Percentiles rank a stretch among this genome's conserved stretches.
phyloP scores from a whole-genome alignment of 2,113 vertebrate species.

The Eolophus roseicapilla region DNA sequence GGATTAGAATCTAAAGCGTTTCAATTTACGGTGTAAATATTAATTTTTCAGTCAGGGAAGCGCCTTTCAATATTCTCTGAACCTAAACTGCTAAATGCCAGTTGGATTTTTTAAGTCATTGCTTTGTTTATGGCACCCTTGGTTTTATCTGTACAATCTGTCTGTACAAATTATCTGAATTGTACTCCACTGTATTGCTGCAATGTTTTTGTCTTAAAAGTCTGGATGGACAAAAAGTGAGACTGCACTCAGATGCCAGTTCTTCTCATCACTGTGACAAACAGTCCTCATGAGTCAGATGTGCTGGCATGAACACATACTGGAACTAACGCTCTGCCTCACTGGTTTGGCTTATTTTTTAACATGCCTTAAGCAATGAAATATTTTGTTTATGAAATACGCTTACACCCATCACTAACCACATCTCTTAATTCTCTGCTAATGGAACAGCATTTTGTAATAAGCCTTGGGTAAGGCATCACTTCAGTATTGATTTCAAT shows the following conservation, averaged over 20 bases:
- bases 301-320: not conserved
- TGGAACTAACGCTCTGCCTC: not conserved
- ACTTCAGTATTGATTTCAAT: not conserved
- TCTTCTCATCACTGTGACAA: not conserved
- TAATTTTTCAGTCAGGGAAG: not conserved
- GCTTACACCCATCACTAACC: not conserved
- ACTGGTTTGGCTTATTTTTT: not conserved
- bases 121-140: not conserved
- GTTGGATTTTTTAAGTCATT: not conserved
- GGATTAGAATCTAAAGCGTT: not conserved
- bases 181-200: not conserved
- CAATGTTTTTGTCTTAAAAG: not conserved
- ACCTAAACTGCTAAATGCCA: not conserved
- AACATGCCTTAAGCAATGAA: not conserved
- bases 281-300: not conserved
- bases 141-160: not conserved
- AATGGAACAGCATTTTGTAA: not conserved
- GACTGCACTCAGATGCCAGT: not conserved
- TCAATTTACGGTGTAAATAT: rapidly evolving
- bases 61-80: not conserved
- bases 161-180: not conserved
- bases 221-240: not conserved
- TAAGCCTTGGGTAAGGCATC: not conserved
- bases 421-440: not conserved
- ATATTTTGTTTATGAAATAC: not conserved